Base-by-base conservation (phyloP, 2,797 vertebrate species). In the Acanthurus tractus region DNA sequence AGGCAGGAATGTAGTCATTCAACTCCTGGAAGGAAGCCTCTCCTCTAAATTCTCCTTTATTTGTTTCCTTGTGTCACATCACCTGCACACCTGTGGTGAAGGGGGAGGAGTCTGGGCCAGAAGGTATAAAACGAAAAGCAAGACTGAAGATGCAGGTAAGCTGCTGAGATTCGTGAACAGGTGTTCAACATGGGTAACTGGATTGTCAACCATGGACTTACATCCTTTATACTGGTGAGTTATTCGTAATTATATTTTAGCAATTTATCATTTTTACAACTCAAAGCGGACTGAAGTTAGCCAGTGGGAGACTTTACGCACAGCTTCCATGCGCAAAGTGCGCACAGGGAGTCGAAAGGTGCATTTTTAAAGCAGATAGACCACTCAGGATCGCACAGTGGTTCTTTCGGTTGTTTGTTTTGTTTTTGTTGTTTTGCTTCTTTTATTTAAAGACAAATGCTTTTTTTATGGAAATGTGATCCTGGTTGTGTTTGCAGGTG, bases 141-240 rank as follows among this genome's bases (percentile, higher is more conserved):
- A 49, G 29, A 54, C 1, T 38, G 63, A 64, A 23, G 61, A 78
- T 83, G 81, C 49, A 12, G 49, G 20, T 20, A 36, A 44, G 10
- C 45, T 48, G 63, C 38, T 57, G 64, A 2, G 3, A 23, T 40
- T 8, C 1, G 15, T 59, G 42, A 1, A 0, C 12, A 75, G 36
- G 38, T 9, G 4, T 44, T 25, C 67, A 90, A 12, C 53, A 98
- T 98, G 97, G 94, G 90, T 25, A 97, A 96, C 92, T 96, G 96
- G 96, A 92, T 97, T 25, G 81, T 96, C 82, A 97, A 97, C 87
- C 84, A 97, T 64, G 96, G 97, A 69, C 92, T 97, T 45, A 93
- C 96, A 0, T 78, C 94, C 1, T 89, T 97, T 6, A 94, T 97
- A 42, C 75, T 98, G 56, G 97, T 98, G 94, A 95, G 95, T 87